Percentiles rank a stretch among this genome's conserved stretches.
Evolutionary conservation across 2,888 invertebrate genomes (phyloP).

Genomic region (Dynastes tityus): DNA sequence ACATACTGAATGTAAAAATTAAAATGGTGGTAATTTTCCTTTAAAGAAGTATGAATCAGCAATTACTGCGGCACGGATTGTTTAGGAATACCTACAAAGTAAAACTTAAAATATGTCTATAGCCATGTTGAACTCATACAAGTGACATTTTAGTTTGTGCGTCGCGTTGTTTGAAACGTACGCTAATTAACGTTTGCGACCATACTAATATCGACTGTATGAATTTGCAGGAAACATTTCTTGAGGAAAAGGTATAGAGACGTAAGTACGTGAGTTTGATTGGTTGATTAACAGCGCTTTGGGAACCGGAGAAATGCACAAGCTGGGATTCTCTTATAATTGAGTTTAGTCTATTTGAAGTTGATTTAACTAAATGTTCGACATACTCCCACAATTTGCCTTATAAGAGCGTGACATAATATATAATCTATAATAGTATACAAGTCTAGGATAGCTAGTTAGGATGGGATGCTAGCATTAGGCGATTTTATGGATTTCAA

Average conservation of each 20-base stretch:
- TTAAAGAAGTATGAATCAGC: background rate
- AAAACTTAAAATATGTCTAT: constrained; percentile 17
- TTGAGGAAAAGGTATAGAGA: constrained; percentile 14
- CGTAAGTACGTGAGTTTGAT: constrained; percentile 54
- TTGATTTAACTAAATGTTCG: constrained; percentile 35
- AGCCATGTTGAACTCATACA: constrained; percentile 30
- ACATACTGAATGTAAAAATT: too few species aligned
- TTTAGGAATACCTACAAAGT: constrained; percentile 40
- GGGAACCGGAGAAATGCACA: constrained; percentile 56
- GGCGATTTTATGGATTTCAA: too few species aligned
- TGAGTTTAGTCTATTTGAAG: constrained; percentile 55
- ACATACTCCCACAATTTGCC: constrained; percentile 26
- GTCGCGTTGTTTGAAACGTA: constrained; percentile 29
- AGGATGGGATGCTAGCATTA: too few species aligned
- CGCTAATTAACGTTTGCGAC: constrained; percentile 45
- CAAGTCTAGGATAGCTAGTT: too few species aligned
- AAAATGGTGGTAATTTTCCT: constrained; percentile 30
- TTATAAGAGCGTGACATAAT: constrained; percentile 12
- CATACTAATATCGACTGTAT: constrained; percentile 33
- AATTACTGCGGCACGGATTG: background rate
- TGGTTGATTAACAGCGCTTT: constrained; percentile 55
- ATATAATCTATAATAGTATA: constrained; percentile 1
- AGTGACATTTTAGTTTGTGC: constrained; percentile 40
- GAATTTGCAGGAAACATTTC: constrained; percentile 27
- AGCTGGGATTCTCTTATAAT: constrained; percentile 58